phyloP scores from a whole-genome alignment of 2,888 invertebrate species.

The Drosophila austrosaltans region DNA sequence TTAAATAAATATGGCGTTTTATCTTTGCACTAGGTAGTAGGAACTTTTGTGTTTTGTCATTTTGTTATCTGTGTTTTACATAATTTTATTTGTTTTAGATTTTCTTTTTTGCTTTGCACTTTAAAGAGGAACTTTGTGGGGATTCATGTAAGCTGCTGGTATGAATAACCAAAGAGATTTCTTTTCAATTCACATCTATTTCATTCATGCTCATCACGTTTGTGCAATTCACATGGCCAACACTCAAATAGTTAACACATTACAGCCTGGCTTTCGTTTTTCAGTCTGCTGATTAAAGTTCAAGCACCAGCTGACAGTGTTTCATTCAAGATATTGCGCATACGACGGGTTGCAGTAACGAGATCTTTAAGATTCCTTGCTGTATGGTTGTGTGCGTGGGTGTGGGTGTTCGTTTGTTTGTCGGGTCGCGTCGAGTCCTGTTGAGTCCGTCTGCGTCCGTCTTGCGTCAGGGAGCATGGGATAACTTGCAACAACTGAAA shows the following conservation, averaged over 20 bases:
- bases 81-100: neutral
- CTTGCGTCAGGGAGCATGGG: conserved; percentile 67
- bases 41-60: conserved; percentile 55
- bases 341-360: conserved; percentile 36
- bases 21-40: conserved; percentile 54
- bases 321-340: conserved; percentile 40
- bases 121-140: conserved; percentile 60
- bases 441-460: conserved; percentile 62
- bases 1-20: conserved; percentile 6
- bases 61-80: conserved; percentile 24
- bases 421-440: conserved; percentile 38
- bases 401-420: conserved; percentile 31
- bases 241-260: conserved; percentile 25
- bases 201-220: conserved; percentile 40
- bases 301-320: conserved; percentile 12
- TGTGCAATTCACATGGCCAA: conserved; percentile 34
- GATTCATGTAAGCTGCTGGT: neutral
- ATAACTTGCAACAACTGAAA: conserved; percentile 76
- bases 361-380: conserved; percentile 24
- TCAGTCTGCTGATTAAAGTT: conserved; percentile 21
- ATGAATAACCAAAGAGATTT: neutral
- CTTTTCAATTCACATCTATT: conserved; percentile 4
- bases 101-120: conserved; percentile 58
- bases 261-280: conserved; percentile 15
- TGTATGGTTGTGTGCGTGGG: conserved; percentile 14